Evolutionary conservation across 1,140 invertebrate species (phyloP).

Genomic region (Cherax quadricarinatus): DNA sequence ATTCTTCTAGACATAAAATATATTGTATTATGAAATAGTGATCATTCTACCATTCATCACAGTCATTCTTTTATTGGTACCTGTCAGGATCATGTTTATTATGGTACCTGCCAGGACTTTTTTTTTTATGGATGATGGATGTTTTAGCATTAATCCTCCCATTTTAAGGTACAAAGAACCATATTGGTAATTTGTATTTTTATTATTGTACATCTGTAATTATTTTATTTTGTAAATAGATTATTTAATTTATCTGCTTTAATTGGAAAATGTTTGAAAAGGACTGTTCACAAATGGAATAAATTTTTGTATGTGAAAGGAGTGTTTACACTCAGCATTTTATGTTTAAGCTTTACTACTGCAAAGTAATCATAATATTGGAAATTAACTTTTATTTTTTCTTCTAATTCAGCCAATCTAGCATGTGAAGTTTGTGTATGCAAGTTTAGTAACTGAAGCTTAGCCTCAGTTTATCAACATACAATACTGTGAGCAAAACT

Average conservation of each 20-base stretch:
- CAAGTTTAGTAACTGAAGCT: neutral
- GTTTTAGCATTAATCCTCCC: neutral
- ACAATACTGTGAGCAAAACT: neutral
- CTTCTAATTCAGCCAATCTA: neutral
- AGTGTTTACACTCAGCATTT: neutral
- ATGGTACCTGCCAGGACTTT: neutral
- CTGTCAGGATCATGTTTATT: neutral
- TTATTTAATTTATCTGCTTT: constrained; percentile 1
- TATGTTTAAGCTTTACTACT: neutral
- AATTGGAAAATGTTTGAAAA: neutral
- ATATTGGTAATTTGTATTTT: constrained; percentile 1
- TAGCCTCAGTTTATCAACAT: neutral
- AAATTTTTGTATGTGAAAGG: neutral
- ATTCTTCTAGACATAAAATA: no score
- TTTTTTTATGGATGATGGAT: neutral
- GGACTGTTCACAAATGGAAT: neutral
- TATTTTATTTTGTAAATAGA: neutral
- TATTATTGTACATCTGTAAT: constrained; percentile 5
- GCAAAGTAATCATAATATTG: neutral
- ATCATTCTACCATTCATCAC: neutral
- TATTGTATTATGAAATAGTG: neutral
- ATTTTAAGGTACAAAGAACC: neutral
- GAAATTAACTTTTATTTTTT: neutral
- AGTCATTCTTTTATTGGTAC: neutral
- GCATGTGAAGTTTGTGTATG: neutral